Evolutionary conservation across 37 sponge, comb jelly and placozoan species (phyloP), one percentile per base, ranked within the genome.

Genomic region (Eunapius fragilis): DNA sequence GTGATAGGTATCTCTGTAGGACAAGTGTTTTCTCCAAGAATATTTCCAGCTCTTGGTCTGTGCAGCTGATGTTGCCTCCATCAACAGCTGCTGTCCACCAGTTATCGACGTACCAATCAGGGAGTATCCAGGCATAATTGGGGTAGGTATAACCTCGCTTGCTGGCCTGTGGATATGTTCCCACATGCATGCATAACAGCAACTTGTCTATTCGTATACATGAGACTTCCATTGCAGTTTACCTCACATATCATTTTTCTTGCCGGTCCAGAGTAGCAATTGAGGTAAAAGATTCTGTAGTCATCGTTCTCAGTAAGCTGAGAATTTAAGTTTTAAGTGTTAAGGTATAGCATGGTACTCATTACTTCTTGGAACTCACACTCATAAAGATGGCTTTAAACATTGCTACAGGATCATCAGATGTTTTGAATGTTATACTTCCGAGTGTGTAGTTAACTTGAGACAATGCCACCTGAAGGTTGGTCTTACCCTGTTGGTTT

Each of bases 21-120:
- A 33, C 68, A 11, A 79, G 49, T 27, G 28, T 26, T 50, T 19
- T 45, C 31, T 50, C 28, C 22, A 79, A 26, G 4, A 50, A 28
- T 31, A 10, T 23, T 10, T 26, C 80, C 67, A 79, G 33, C 30
- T 82, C 74, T 31, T 37, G 31, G 14, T 82, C 48, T n/a, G 74
- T 73, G 48, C 83, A 82, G 32, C 70, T 34, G 58, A 70, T 24
- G 0, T 31, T 33, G 11, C 7, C 50, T 19, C 26, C 31, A 27
- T 76, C 35, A 17, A 85, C 85, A 2, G 28, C 77, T 68, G 27
- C 26, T n/a, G 77, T 77, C 85, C 85, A 85, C 85, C 85, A 85
- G 23, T 67, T 0, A 22, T 85, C 85, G 2, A 25, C 27, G 23
- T 85, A 85, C 77, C 76, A 76, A n/a, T 28, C 85, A 69, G 58